Base-by-base conservation (phyloP, 2,888 invertebrate species). In the Tachina lurida region DNA sequence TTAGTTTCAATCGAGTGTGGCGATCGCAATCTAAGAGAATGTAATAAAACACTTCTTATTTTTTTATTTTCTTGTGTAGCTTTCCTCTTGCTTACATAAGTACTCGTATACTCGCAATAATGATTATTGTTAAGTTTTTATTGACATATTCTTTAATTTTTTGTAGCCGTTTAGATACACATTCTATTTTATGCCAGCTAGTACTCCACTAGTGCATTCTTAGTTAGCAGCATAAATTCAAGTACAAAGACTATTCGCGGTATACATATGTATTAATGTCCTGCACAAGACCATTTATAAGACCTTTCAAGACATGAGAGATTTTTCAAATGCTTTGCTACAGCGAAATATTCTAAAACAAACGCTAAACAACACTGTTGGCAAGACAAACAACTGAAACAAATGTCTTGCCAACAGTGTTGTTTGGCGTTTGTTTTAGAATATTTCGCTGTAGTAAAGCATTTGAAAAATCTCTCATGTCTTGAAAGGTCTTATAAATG, bases 41-140 rank as follows among this genome's bases (percentile, higher is more conserved):
- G 83, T 77, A 54, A 73, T 77, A 84, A 84, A 78, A 78, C 83
- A 78, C 83, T 78, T 78, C 17, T 70, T 73, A 15, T 15, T 45
- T 31, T 22, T 70, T 58, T 49, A 10, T 49, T 70, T 56, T 63
- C 31, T 47, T 43, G 15, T 82, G 10, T 63, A 63, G 45, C 39
- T 60, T 81, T 54, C 4, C 41, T 56, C n/a, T 56, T 56, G 56
- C 54, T 45, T 63, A n/a, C 52, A n/a, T n/a, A n/a, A n/a, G n/a
- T n/a, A n/a, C n/a, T n/a, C n/a, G 31, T 31, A 3, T 31, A 31
- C 31, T 31, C 7, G 31, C 5, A 77, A 60, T 73, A 78, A 83
- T 78, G 49, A 84, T 84, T 73, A 74, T 83, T 84, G 77, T 54
- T 67, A 78, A 73, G 70, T 67, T 84, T 78, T 78, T 73, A 78